Base-by-base conservation (phyloP, 2,797 vertebrate genomes). In the Carcharodon carcharias region DNA sequence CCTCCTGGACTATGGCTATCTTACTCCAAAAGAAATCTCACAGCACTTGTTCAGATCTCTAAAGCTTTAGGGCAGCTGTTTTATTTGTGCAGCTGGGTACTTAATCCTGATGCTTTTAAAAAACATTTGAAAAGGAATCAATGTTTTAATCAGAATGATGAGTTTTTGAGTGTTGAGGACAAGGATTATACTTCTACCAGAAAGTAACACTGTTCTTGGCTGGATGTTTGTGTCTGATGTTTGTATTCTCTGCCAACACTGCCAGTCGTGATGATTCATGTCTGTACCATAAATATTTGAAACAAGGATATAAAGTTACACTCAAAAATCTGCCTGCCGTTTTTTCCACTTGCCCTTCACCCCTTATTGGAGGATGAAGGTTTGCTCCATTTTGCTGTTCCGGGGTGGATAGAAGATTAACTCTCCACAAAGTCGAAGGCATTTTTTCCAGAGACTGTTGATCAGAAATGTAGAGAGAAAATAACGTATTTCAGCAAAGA, bases 261-360 rank as follows among this genome's bases (percentile, higher is more conserved):
- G 26, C 45, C 45, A 69, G 67, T 14, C 6, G 1, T 73, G 67
- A 35, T 95, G 94, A 95, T 73, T 95, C 94, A 95, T 73, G 67
- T 69, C 67, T 73, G 67, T 2, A 73, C 40, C 28, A 56, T 95
- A 95, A 95, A 95, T 73, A 95, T 95, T 95, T 95, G 94, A 56
- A 54, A 73, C 94, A 35, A 18, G 21, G 91, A 14, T n/a, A 4
- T 65, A 95, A 54, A 69, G 0, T 95, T 95, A 73, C 12, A 73
- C 50, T 18, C 28, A 35, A 31, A 35, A 95, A 31, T 73, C 45
- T 18, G 31, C 67, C 67, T 35, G 45, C 40, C 31, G 65, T 50
- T 95, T 69, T 50, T 71, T 50, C 73, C 50, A 54, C 28, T 71
- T 71, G 23, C 31, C 71, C 45, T 71, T 58, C 26, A 58, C 11